phyloP scores from a whole-genome alignment of 1,140 invertebrate genomes.

The Temnothorax longispinosus region DNA sequence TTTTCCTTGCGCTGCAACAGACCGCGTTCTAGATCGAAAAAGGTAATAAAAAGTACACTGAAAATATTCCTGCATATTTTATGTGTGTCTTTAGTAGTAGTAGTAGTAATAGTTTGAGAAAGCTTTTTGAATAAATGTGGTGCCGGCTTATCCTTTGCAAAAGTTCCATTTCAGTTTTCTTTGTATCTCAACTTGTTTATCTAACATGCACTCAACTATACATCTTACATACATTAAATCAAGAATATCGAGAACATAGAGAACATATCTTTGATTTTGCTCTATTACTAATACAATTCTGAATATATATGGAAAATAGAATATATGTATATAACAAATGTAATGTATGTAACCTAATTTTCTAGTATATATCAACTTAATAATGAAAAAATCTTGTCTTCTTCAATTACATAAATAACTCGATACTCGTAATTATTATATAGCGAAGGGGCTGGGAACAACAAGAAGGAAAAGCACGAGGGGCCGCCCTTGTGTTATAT shows the following conservation, averaged over 20 bases:
- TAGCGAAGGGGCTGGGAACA: neutral
- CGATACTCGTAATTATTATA: slow-evolving; percentile 13
- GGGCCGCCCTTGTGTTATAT: neutral
- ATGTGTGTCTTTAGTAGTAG: neutral
- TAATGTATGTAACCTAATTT: neutral
- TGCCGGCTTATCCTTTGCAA: slow-evolving; percentile 15
- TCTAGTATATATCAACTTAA: neutral
- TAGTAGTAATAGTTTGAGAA: slow-evolving; percentile 4
- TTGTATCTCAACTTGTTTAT: slow-evolving; percentile 29
- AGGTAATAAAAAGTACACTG: slow-evolving; percentile 18
- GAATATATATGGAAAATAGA: neutral
- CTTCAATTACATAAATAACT: neutral
- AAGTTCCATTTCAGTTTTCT: slow-evolving; percentile 44
- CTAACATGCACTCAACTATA: neutral
- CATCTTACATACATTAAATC: neutral
- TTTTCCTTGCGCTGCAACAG: slow-evolving; percentile 25
- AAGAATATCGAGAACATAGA: neutral
- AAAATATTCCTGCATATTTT: neutral
- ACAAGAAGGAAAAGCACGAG: neutral
- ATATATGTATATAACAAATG: too few species aligned
- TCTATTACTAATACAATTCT: neutral
- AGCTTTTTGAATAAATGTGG: slow-evolving; percentile 39
- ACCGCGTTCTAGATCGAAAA: slow-evolving; percentile 23
- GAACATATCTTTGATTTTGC: neutral
- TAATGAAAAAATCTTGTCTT: neutral